Evolutionary conservation across 2,888 invertebrate genomes (phyloP), one percentile per base, ranked within the genome.

Genomic region (Sinohyriopsis cumingii): DNA sequence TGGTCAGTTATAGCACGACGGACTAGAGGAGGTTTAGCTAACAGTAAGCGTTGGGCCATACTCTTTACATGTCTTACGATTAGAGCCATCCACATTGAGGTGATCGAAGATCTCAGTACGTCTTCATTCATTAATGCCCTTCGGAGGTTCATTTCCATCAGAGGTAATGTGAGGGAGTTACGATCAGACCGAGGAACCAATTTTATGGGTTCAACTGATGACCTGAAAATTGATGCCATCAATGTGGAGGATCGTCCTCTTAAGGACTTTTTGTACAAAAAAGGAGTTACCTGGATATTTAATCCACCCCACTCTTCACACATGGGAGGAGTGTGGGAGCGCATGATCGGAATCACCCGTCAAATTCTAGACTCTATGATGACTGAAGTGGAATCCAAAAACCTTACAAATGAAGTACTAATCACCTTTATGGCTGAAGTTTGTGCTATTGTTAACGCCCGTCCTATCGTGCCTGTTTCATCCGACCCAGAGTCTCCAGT

Each of bases 171-270:
- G 12, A 66, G 19, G n/a, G n/a, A 65, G 18, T 63, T 74, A 22
- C 59, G 76, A 15, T 78, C 78, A 12, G 78, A 78, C 60, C 54
- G 72, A 12, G 75, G 75, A 28, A 69, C 78, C 19, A 78, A 78
- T 33, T 78, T 78, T 71, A 69, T 77, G n/a, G 78, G 73, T 18
- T 71, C 76, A 18, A 71, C 68, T 20, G 71, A 69, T 55, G 55
- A 73, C 18, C 53, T 77, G 3, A 25, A 53, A 1, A 67, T 71
- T n/a, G 59, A 78, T 22, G 55, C 65, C 1, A 63, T 76, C 3
- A 74, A 76, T 68, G 74, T 74, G 15, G 78, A 76, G 59, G 68
- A 76, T 24, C 57, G 45, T 3, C 56, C 53, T n/a, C n/a, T 67
- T 3, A 59, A 72, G 20, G 45, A 68, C 22, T 67, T 62, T 59